These are phyloP conservation scores for Calameuta filiformis DNA, from an alignment of 2,888 invertebrate species.

Conservation along the genomic window DNA sequence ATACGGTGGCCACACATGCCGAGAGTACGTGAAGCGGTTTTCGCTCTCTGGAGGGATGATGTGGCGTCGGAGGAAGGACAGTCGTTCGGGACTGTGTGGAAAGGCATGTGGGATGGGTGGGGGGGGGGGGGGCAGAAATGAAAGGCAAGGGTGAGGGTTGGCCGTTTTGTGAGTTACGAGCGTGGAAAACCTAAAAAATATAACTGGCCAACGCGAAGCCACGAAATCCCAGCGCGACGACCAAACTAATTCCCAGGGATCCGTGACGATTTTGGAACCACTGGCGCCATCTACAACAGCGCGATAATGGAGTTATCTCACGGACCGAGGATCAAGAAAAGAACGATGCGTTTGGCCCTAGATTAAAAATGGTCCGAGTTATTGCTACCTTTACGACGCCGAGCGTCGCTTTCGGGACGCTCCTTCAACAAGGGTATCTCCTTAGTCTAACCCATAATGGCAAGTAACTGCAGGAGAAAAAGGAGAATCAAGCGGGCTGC, in stretches of 20 bases:
- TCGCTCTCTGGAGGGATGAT: conserved; percentile 8
- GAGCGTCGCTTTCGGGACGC: not conserved
- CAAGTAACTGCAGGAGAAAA: not conserved
- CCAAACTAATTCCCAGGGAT: conserved; percentile 37
- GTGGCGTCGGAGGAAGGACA: conserved; percentile 8
- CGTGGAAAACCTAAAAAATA: conserved; percentile 10
- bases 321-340: not conserved
- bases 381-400: not conserved
- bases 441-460: not conserved
- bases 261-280: conserved; percentile 11
- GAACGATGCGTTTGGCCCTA: not conserved
- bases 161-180: conserved; percentile 6
- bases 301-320: not conserved
- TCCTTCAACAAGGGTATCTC: not conserved
- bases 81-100: conserved; percentile 9
- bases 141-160: not conserved
- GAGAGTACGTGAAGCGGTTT: not conserved
- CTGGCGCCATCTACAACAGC: conserved; percentile 6
- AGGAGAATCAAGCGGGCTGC: not conserved
- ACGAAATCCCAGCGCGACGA: conserved; percentile 28
- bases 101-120: conserved; percentile 5
- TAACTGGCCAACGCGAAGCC: conserved; percentile 7
- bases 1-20: not conserved
- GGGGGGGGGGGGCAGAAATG: not conserved
- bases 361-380: not conserved